Evolutionary conservation across 2,113 vertebrate genomes (phyloP).

Genomic region (Mirounga angustirostris): DNA sequence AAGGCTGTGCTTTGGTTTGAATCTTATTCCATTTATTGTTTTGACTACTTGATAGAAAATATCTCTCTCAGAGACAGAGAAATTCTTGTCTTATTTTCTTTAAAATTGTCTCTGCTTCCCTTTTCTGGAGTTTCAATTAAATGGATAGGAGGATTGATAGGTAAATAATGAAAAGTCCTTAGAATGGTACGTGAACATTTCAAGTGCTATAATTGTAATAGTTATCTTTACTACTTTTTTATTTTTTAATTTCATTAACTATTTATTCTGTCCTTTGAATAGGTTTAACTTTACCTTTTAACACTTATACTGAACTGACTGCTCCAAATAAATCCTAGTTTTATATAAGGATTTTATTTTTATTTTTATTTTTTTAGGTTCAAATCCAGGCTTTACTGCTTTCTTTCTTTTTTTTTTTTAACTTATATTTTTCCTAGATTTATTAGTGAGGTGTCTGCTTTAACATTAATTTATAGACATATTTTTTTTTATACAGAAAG

Average conservation of each 20-base stretch:
- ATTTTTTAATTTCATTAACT: background rate
- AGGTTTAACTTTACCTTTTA: background rate
- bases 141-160: background rate
- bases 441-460: constrained; percentile 40
- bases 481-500: background rate
- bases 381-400: too few species aligned
- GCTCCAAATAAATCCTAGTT: background rate
- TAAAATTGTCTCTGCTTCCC: background rate
- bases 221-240: background rate
- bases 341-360: constrained; percentile 15
- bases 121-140: background rate
- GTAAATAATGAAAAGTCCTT: background rate
- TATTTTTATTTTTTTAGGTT: too few species aligned
- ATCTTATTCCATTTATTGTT: background rate
- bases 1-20: background rate
- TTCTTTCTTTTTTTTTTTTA: too few species aligned
- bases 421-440: constrained; percentile 14
- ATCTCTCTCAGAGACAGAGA: background rate
- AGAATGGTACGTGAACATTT: background rate
- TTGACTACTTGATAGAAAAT: background rate
- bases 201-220: background rate
- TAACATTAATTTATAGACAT: constrained; percentile 39
- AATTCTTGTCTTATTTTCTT: background rate
- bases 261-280: background rate
- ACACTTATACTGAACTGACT: background rate